Base-by-base conservation (phyloP, 2,888 invertebrate genomes). In the Epinotia demarniana region DNA sequence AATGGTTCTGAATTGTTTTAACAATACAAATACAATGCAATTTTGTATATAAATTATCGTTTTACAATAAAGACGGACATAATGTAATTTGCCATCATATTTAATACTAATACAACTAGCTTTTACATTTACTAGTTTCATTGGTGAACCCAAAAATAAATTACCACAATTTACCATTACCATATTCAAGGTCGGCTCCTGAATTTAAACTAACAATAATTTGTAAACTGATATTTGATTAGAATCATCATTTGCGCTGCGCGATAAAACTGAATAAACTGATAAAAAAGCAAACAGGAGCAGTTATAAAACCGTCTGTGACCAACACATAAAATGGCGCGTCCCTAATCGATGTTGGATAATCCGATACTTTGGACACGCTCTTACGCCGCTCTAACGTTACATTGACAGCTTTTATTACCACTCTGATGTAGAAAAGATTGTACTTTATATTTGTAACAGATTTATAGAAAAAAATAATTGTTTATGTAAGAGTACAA, bases 301-400 rank as follows among this genome's bases (percentile, higher is more conserved):
- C 43, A 23, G 18, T 39, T 67, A 78, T 80, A 78, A 81, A 77
- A 83, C 77, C 73, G 72, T 62, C 63, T 72, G 78, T 83, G 81
- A 81, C 82, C 81, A 81, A 82, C 74, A 64, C 63, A 57, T 43
- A 75, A 73, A 80, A 78, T 78, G 66, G 64, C 23, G 77, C 79
- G 78, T 71, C 72, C 72, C 79, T 68, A 81, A 82, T 80, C 73
- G 72, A 73, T 71, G 75, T 81, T 79, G 77, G 75, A 81, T 79
- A 79, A 80, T 79, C 76, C 53, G 68, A 61, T 72, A 69, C 71
- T 77, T 79, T 68, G 27, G 78, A 53, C 39, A 71, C 77, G 78
- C 80, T 78, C 78, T 78, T 78, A 73, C 75, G 73, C 53, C 71
- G 67, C 70, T 72, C 64, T 70, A 67, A 74, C 18, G 72, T 68